These are phyloP conservation scores for Pocota personata DNA, from an alignment of 2,888 invertebrate genomes.

Conservation along the genomic window DNA sequence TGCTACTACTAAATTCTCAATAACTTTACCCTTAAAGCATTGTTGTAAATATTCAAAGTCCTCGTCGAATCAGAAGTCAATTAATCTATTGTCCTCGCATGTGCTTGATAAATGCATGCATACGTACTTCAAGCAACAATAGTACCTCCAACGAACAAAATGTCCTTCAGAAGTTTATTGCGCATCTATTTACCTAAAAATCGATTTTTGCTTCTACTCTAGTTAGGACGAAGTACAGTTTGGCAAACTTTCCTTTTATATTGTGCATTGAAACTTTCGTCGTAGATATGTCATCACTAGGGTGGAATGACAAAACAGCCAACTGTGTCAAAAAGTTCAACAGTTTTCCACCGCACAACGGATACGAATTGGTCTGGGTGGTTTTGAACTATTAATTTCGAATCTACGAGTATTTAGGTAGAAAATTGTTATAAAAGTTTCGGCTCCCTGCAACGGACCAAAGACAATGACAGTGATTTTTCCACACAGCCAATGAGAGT, in stretches of 20 bases:
- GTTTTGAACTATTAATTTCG: slow-evolving; percentile 4
- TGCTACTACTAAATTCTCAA: too few relatives aligned
- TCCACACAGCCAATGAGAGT: neutral
- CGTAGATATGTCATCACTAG: neutral
- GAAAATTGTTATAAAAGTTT: neutral
- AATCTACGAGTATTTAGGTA: neutral
- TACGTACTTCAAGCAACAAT: neutral
- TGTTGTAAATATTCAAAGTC: neutral
- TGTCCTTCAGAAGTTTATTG: neutral
- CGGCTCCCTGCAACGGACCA: neutral
- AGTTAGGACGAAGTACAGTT: neutral
- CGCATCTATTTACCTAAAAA: neutral
- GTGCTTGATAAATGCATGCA: neutral
- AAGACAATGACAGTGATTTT: slow-evolving; percentile 7
- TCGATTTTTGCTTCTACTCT: slow-evolving; percentile 9
- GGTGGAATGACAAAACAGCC: neutral
- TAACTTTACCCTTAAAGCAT: neutral
- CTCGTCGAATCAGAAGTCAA: neutral
- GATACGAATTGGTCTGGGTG: neutral
- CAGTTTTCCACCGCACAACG: slow-evolving; percentile 1
- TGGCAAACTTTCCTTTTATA: neutral
- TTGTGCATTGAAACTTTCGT: neutral
- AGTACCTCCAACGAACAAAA: neutral
- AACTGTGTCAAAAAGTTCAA: slow-evolving; percentile 25
- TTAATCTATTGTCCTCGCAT: neutral